Base-by-base conservation (phyloP, 2,797 vertebrate species). In the Enteromius anoplus region DNA sequence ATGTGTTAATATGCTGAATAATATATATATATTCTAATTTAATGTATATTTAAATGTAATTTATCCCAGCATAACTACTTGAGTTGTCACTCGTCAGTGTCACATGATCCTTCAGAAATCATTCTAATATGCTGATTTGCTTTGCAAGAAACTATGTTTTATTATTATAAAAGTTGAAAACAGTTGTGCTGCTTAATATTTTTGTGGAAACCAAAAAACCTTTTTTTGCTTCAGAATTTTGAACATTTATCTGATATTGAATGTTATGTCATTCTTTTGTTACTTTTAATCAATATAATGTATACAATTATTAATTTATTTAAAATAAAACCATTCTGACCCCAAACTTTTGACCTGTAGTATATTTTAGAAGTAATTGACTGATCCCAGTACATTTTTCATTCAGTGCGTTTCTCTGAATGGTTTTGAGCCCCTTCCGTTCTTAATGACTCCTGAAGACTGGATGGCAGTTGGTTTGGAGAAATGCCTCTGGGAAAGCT, bases 401-500 rank as follows among this genome's bases (percentile, higher is more conserved):
- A 45, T 80, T 58, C 5, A 8, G 53, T 51, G 55, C 84, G 85
- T 84, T 84, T 70, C 60, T 84, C 66, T 66, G 68, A 49, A 78
- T 81, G 80, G 37, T 69, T 85, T 78, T 78, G 80, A 83, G 80
- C 80, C 60, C 26, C 77, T 34, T 73, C 62, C 64, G 5, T n/a
- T 77, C 81, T 84, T 82, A 86, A 85, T 72, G 58, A 82, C 60
- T 82, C 70, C 79, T 82, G 76, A 79, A 86, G 80, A 58, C 80
- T 82, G 49, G 76, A 83, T 69, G 80, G 70, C 58, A 82, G 80
- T 84, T 75, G 82, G 32, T n/a, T 55, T 55, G 65, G 62, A 58
- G 32, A 78, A 58, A 8, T 76, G 58, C 58, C 81, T 91, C 91
- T 37, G 32, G 88, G 77, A 70, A 73, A 71, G 55, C 65, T 72